phyloP scores from a whole-genome alignment of 2,113 vertebrate genomes.

The Syrrhaptes paradoxus region DNA sequence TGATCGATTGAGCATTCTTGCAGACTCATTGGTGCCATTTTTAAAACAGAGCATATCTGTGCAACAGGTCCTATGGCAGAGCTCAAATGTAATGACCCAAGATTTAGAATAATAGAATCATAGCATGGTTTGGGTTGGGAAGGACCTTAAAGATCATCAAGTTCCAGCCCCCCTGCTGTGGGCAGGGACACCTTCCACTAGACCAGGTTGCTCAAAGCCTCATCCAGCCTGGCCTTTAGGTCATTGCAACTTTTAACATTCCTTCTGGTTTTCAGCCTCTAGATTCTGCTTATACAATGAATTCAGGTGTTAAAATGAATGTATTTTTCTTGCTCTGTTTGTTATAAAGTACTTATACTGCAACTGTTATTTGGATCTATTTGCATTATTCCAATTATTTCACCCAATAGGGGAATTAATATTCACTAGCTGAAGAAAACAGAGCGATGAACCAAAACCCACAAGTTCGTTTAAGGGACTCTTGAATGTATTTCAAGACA shows the following conservation, averaged over 20 bases:
- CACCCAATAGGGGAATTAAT: background rate
- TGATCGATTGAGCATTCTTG: background rate
- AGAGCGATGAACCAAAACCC: background rate
- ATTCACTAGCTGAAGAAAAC: background rate
- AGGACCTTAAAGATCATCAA: no score
- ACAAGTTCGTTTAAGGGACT: background rate
- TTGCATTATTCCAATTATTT: background rate
- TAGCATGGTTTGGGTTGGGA: no score
- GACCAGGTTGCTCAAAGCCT: no score
- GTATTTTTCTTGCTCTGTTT: background rate
- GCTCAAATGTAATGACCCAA: background rate
- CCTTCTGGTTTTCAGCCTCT: background rate
- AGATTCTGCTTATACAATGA: background rate
- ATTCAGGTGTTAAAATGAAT: background rate
- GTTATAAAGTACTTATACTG: background rate
- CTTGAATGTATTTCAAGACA: background rate
- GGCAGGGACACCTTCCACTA: no score
- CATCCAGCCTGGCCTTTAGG: no score
- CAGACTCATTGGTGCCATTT: background rate
- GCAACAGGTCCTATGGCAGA: background rate
- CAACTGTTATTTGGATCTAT: background rate
- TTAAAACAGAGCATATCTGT: background rate
- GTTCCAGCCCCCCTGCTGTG: no score
- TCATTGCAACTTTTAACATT: background rate
- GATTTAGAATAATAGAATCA: background rate